Evolutionary conservation across 1,140 invertebrate genomes (phyloP), one percentile per base, ranked within the genome.

Genomic region (Copidosoma floridanum): DNA sequence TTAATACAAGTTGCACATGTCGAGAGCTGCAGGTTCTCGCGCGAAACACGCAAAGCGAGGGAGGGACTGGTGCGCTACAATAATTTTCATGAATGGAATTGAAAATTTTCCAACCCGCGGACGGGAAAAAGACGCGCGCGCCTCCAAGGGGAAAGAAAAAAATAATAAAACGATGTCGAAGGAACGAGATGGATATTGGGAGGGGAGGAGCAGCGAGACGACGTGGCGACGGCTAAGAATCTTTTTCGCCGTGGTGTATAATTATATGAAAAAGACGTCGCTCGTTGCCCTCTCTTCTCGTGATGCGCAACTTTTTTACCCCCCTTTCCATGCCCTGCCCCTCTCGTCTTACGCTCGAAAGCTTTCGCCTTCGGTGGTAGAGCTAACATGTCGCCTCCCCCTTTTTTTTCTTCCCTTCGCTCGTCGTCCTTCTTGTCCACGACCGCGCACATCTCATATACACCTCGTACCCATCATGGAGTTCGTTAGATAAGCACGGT

Each of bases 51-150:
- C n/a, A n/a, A n/a, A 18, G 41, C 11, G 41, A 43, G 41, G 20
- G 37, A 41, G 46, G 18, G 40, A 10, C 16, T 11, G 5, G 7
- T 37, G 71, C 78, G 78, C 79, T 81, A 81, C 78, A 81, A 81
- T 79, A 81, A 80, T 81, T 81, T 78, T 77, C 77, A 76, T 81
- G 78, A 81, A 81, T 81, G 75, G 72, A 78, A 81, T 80, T 80
- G 78, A 81, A 80, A 79, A 79, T 80, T 79, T 80, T 80, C 75
- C 78, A 77, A 72, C 75, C 65, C 66, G 69, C 65, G 61, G 68
- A 76, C 72, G 71, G 74, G 73, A 77, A 78, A 77, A 73, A 75
- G 72, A 74, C 71, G 71, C 52, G 66, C 68, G 64, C 63, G 63
- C 27, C 18, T 51, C 35, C 24, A 44, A 54, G n/a, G 27, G 27